Conservation (phyloP, 1,140 invertebrate genomes). For the Drosophila subpulchrella region DNA sequence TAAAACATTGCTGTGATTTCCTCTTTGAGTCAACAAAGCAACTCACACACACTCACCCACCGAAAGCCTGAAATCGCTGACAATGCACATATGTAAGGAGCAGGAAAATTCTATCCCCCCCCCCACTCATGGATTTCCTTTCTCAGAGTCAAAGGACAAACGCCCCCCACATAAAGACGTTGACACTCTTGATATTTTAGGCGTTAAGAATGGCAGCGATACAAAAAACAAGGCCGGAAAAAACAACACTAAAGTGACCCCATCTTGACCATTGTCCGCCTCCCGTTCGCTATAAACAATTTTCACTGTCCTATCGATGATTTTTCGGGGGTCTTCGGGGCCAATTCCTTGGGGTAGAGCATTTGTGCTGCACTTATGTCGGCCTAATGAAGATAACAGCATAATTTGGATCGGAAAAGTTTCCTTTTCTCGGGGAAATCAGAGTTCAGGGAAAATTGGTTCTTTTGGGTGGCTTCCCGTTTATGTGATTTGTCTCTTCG, state of each 20-base stretch:
- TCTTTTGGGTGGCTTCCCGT: constrained; percentile 22
- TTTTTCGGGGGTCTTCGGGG: constrained; percentile 15
- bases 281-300: constrained; percentile 70
- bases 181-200: constrained; percentile 76
- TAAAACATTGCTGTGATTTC: constrained; percentile 68
- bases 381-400: constrained; percentile 82
- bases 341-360: constrained; percentile 71
- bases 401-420: constrained; percentile 73
- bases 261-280: constrained; percentile 38
- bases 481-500: constrained; percentile 69
- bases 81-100: constrained; percentile 68
- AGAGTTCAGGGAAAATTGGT: constrained; percentile 60
- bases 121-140: constrained; percentile 9
- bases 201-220: constrained; percentile 54
- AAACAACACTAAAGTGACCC: constrained; percentile 56
- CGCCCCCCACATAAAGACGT: constrained; percentile 63
- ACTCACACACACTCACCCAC: constrained; percentile 1
- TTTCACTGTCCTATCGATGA: constrained; percentile 63
- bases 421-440: constrained; percentile 50
- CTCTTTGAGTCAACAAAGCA: constrained; percentile 75
- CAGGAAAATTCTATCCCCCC: constrained; percentile 3
- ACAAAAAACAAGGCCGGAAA: constrained; percentile 23
- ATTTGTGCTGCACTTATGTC: constrained; percentile 82
- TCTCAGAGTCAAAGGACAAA: constrained; percentile 39
- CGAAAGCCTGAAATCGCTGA: constrained; percentile 58